Evolutionary conservation across 2,888 invertebrate species (phyloP).

Genomic region (Drosophila macrospina): DNA sequence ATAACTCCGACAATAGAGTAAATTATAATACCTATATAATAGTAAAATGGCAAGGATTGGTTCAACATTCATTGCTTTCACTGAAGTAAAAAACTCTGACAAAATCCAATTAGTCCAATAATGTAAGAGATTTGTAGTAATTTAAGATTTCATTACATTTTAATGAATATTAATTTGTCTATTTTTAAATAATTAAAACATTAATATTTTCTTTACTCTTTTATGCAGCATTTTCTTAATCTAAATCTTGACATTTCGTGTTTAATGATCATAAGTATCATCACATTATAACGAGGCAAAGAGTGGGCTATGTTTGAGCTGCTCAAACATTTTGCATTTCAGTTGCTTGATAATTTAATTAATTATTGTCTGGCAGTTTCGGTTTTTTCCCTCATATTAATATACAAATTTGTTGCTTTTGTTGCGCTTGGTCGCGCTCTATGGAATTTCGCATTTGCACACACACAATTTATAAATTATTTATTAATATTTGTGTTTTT

Average conservation of each 20-base stretch:
- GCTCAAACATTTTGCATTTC: conserved; percentile 20
- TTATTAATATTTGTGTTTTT: conserved; percentile 35
- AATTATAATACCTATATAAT: too few relatives aligned
- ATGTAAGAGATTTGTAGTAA: too few relatives aligned
- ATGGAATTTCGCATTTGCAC: conserved; percentile 27
- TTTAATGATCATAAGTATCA: conserved; percentile 13
- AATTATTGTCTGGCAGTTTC: conserved; percentile 28
- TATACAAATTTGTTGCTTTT: background rate
- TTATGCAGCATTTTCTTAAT: background rate
- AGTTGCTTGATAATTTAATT: conserved; percentile 29
- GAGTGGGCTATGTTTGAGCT: conserved; percentile 1
- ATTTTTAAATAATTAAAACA: background rate
- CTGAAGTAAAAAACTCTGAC: too few relatives aligned
- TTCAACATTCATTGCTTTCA: too few relatives aligned
- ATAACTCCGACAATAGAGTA: too few relatives aligned
- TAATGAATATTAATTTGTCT: background rate
- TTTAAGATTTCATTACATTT: too few relatives aligned
- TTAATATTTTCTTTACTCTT: background rate
- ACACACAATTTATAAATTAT: conserved; percentile 38
- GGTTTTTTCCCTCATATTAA: background rate
- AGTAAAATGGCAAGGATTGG: too few relatives aligned
- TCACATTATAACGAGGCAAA: conserved; percentile 5
- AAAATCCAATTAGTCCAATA: too few relatives aligned
- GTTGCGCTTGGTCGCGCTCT: conserved; percentile 28
- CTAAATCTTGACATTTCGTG: conserved; percentile 13